These are phyloP conservation scores for Frankliniella intonsa DNA, from an alignment of 2,888 invertebrate genomes.

Conservation along the genomic window DNA sequence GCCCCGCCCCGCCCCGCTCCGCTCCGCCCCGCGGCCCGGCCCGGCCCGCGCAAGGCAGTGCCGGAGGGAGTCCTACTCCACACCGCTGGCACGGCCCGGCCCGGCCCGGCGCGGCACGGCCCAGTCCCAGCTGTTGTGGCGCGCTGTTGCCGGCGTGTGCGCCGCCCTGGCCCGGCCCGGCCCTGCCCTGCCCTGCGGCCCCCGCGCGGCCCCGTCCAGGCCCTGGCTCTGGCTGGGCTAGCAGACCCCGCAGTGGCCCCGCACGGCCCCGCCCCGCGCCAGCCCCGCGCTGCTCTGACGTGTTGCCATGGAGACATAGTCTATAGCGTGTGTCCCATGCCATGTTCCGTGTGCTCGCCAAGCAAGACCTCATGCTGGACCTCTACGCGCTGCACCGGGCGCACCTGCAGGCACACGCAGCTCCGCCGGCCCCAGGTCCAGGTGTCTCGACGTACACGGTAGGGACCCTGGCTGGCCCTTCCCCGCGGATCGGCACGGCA, in stretches of 20 bases:
- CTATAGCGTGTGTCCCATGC: background rate
- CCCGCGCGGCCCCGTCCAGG: slow-evolving; percentile 16
- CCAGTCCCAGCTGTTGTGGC: slow-evolving; percentile 23
- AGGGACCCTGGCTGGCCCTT: background rate
- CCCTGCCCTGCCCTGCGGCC: background rate
- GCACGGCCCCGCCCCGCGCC: background rate
- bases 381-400: slow-evolving; percentile 10
- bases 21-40: background rate
- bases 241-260: slow-evolving; percentile 6
- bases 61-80: slow-evolving; percentile 20
- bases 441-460: background rate
- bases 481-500: no score
- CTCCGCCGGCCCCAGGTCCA: background rate
- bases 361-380: slow-evolving; percentile 24
- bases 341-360: slow-evolving; percentile 21
- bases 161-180: background rate
- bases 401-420: background rate
- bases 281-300: background rate
- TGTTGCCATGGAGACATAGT: slow-evolving; percentile 16
- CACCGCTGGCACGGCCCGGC: background rate
- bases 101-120: background rate
- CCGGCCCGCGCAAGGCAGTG: background rate
- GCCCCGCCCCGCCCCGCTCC: background rate
- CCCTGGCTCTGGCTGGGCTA: background rate
- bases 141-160: slow-evolving; percentile 20